These are phyloP conservation scores for Takifugu bimaculatus DNA, from an alignment of 2,113 vertebrate species.

Conservation along the genomic window DNA sequence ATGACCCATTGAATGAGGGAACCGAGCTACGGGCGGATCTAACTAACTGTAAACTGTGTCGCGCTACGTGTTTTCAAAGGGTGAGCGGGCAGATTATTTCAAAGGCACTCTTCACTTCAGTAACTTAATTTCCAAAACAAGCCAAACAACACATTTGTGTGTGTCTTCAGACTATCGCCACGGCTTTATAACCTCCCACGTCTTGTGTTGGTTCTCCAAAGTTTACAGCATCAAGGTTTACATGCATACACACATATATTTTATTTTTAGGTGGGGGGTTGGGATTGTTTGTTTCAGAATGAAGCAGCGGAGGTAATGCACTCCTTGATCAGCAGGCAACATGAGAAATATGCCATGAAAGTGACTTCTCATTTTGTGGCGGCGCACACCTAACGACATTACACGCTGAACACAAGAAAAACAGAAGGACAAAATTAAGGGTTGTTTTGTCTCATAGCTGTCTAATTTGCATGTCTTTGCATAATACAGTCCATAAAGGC, in stretches of 20 bases:
- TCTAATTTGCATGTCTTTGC: conserved; percentile 73
- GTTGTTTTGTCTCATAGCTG: conserved; percentile 69
- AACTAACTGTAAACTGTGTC: conserved; percentile 49
- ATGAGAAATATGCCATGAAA: conserved; percentile 71
- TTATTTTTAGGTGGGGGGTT: conserved; percentile 43
- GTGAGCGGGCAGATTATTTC: conserved; percentile 23
- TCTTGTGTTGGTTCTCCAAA: too few relatives aligned
- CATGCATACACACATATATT: conserved; percentile 11
- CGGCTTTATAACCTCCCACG: too few relatives aligned
- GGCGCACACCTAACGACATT: conserved; percentile 67
- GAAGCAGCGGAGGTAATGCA: conserved; percentile 46
- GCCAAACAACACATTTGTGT: conserved; percentile 11
- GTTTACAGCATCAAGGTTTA: conserved; percentile 19
- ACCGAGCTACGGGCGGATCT: conserved; percentile 39
- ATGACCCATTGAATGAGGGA: conserved; percentile 59
- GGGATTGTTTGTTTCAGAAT: conserved; percentile 42
- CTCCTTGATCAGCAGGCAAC: conserved; percentile 56
- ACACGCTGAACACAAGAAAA: conserved; percentile 67
- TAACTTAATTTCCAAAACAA: conserved; percentile 21
- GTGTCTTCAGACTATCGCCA: too few relatives aligned
- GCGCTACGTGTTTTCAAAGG: conserved; percentile 30
- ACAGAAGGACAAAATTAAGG: conserved; percentile 70
- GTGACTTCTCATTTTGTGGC: conserved; percentile 72
- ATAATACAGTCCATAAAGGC: conserved; percentile 67
- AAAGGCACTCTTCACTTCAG: conserved; percentile 11